phyloP scores from a whole-genome alignment of 2,888 invertebrate species.

The Erynnis tages region DNA sequence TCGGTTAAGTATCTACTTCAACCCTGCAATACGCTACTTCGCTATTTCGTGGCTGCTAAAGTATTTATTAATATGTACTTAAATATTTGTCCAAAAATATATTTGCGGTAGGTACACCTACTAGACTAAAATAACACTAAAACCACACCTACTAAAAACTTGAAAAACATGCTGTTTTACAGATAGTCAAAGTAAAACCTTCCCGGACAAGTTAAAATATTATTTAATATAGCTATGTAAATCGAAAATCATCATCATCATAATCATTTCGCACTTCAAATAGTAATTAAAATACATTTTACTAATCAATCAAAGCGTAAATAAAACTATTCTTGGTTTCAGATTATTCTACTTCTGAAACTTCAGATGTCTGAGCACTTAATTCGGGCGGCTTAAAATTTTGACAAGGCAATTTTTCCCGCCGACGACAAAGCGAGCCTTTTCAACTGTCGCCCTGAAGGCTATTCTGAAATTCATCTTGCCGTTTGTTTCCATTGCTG shows the following conservation, averaged over 20 bases:
- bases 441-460: slow-evolving; percentile 39
- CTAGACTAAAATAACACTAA: too few species aligned
- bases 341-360: slow-evolving; percentile 12
- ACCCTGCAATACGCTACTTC: too few species aligned
- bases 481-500: slow-evolving; percentile 22
- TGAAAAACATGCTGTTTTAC: too few species aligned
- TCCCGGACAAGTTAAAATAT: too few species aligned
- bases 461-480: slow-evolving; percentile 35
- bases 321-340: slow-evolving; percentile 3
- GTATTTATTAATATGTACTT: too few species aligned
- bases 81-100: too few species aligned
- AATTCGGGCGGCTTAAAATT: slow-evolving; percentile 29
- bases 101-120: too few species aligned
- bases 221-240: not conserved
- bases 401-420: slow-evolving; percentile 37
- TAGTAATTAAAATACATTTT: not conserved
- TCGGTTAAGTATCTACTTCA: too few species aligned
- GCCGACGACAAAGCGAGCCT: slow-evolving; percentile 37
- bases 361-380: slow-evolving; percentile 26
- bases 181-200: too few species aligned
- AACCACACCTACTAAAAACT: too few species aligned
- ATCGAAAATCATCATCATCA: not conserved
- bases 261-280: not conserved
- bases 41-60: too few species aligned
- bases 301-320: not conserved